Base-by-base conservation (phyloP, 1,140 invertebrate genomes). In the Bilobella aurantiaca region DNA sequence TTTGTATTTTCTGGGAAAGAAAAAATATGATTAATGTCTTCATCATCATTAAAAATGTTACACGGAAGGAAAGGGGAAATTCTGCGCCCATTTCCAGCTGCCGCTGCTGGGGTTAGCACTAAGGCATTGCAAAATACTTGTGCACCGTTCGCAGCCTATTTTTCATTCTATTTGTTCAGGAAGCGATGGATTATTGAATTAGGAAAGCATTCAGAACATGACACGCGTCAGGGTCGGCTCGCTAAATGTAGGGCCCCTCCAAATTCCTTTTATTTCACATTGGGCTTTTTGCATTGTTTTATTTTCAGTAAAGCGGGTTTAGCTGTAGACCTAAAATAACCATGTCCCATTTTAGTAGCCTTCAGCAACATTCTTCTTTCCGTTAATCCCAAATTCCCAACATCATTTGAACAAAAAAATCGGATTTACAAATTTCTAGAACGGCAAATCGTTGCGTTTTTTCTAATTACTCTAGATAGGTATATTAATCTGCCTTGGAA, bases 21-120 rank as follows among this genome's bases (percentile, higher is more conserved):
- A 53, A 31, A 25, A 46, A 61, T 63, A 68, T 64, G 67, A 68
- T 68, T 68, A 68, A 68, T 68, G 67, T 68, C 67, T 68, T 68
- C 63, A 68, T 68, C 67, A 64, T 53, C 49, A 53, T 53, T 53
- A 53, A 53, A n/a, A 53, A 53, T 53, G 49, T 16, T 16, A 53
- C 23, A 23, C 12, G 49, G 49, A 53, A 53, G 37, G 37, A 42
- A 42, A 42, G 29, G 57, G 29, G 57, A 27, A 58, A 5, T 58
- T 27, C 29, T 58, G 57, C n/a, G n/a, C 25, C 30, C 29, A 28
- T 58, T 58, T 58, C 23, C 25, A 58, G 25, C 29, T 58, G 57
- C 29, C 8, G 8, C 57, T 28, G n/a, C n/a, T n/a, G n/a, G n/a
- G n/a, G n/a, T n/a, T n/a, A n/a, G n/a, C n/a, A n/a, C n/a, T n/a